These are phyloP conservation scores for Danio choprae DNA, from an alignment of 2,797 vertebrate species.

Conservation along the genomic window DNA sequence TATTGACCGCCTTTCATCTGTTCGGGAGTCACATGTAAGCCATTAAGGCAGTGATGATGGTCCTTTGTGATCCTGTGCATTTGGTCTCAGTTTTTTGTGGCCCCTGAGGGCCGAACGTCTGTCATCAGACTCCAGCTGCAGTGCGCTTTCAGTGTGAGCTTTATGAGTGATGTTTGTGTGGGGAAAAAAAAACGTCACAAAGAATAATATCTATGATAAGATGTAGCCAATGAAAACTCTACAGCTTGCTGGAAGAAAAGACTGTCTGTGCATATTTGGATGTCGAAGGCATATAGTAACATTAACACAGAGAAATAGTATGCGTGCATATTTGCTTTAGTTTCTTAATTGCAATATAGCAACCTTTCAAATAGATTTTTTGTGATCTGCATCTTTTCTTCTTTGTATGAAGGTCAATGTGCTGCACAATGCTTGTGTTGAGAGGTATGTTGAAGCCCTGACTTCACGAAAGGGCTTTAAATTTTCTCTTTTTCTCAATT, in stretches of 20 bases:
- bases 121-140: constrained; percentile 38
- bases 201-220: neutral
- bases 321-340: neutral
- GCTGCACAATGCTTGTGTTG: neutral
- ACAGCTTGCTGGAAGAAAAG: neutral
- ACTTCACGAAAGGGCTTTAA: neutral
- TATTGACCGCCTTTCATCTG: constrained; percentile 40
- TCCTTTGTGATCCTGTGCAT: constrained; percentile 34
- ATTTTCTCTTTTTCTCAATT: neutral
- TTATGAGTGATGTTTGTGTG: constrained; percentile 23
- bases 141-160: constrained; percentile 6
- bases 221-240: neutral
- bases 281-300: neutral
- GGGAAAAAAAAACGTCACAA: constrained; percentile 13
- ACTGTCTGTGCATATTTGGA: neutral
- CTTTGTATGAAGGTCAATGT: neutral
- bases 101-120: constrained; percentile 41
- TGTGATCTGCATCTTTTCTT: neutral
- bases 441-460: neutral
- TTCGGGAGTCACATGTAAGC: constrained; percentile 37
- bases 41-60: constrained; percentile 40
- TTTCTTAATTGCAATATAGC: neutral
- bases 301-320: neutral
- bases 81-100: constrained; percentile 40
- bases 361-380: neutral